These are phyloP conservation scores for Musca domestica DNA, from an alignment of 1,140 invertebrate species.

Conservation along the genomic window DNA sequence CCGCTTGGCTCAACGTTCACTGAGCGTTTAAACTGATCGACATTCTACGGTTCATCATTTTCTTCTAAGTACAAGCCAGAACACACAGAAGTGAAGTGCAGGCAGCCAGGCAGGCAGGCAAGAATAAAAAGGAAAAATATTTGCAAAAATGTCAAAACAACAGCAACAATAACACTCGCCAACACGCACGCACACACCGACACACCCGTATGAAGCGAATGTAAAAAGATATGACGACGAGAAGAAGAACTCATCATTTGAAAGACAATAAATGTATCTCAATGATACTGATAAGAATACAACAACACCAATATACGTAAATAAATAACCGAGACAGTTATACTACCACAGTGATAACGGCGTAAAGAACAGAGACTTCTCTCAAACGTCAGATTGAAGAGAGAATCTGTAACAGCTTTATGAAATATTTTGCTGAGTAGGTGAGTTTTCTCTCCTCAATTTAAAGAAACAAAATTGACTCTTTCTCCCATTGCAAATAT, in stretches of 20 bases:
- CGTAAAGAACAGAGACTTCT: no score
- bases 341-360: no score
- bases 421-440: no score
- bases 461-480: no score
- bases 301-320: not conserved
- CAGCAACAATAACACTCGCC: not conserved
- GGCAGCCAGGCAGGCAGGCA: conserved; percentile 1
- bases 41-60: not conserved
- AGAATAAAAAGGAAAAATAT: not conserved
- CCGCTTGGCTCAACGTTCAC: conserved; percentile 8
- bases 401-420: no score
- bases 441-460: no score
- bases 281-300: conserved; percentile 17
- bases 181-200: not conserved
- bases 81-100: not conserved
- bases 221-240: not conserved
- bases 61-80: conserved; percentile 9
- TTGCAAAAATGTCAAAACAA: not conserved
- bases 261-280: conserved; percentile 18
- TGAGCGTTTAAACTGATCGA: not conserved
- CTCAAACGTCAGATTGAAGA: no score
- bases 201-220: not conserved
- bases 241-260: conserved; percentile 6
- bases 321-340: no score
- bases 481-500: no score